Evolutionary conservation across 2,888 invertebrate species (phyloP).

Genomic region (Desoria tigrina): DNA sequence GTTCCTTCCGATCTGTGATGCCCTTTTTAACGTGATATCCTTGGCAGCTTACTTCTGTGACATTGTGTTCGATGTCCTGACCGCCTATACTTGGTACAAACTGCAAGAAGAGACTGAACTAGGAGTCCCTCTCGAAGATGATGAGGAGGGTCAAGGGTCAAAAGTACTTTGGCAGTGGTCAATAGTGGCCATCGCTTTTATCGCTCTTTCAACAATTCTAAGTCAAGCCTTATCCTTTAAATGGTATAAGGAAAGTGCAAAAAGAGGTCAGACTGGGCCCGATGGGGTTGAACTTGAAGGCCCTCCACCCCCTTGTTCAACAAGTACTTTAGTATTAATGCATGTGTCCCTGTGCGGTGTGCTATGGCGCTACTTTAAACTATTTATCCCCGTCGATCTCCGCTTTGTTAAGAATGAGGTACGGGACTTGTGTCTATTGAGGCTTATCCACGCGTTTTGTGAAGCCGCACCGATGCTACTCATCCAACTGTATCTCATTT

Average conservation of each 20-base stretch:
- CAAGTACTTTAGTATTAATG: slow-evolving; percentile 64
- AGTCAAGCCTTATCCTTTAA: slow-evolving; percentile 55
- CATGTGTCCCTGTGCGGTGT: slow-evolving; percentile 59
- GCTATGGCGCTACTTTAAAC: slow-evolving; percentile 71
- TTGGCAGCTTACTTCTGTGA: slow-evolving; percentile 87
- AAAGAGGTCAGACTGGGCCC: slow-evolving; percentile 50
- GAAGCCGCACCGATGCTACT: slow-evolving; percentile 86
- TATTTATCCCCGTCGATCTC: slow-evolving; percentile 80
- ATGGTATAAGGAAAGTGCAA: slow-evolving; percentile 55
- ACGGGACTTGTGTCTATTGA: slow-evolving; percentile 69
- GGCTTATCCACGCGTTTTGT: slow-evolving; percentile 82
- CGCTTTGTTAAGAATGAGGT: slow-evolving; percentile 79
- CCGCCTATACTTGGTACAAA: slow-evolving; percentile 79
- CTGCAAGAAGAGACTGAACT: slow-evolving; percentile 57
- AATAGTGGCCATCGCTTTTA: slow-evolving; percentile 43
- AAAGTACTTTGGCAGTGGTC: slow-evolving; percentile 44
- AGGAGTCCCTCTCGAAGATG: slow-evolving; percentile 16
- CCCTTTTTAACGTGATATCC: slow-evolving; percentile 86
- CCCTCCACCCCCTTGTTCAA: slow-evolving; percentile 70
- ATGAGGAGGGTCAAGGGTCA: slow-evolving; percentile 12
- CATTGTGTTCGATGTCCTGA: slow-evolving; percentile 82
- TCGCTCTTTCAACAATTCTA: slow-evolving; percentile 51
- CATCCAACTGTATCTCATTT: slow-evolving; percentile 75
- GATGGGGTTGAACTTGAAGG: slow-evolving; percentile 57
- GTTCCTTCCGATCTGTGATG: slow-evolving; percentile 87